A percentile compares a stretch with the other conserved stretches of the same genome.
These are phyloP conservation scores for Gobius niger DNA, from an alignment of 2,113 vertebrate genomes.

Conservation along the genomic window DNA sequence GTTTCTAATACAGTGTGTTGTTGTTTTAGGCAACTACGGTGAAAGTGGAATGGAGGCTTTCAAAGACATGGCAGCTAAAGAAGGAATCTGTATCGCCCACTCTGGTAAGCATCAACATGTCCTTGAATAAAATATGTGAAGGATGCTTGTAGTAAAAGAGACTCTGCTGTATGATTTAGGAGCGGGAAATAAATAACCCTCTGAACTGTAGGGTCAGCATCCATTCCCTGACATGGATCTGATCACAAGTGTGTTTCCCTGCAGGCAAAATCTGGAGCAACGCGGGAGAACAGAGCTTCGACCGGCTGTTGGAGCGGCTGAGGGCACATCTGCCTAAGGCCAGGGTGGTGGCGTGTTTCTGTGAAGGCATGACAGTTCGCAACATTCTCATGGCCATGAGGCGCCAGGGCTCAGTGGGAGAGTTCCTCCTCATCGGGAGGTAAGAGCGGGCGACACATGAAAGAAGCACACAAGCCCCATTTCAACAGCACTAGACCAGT, in stretches of 20 bases:
- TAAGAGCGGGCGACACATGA: conserved; percentile 70
- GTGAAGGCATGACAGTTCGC: conserved; percentile 97
- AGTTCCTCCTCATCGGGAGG: conserved; percentile 96
- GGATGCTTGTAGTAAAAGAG: neutral
- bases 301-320: conserved; percentile 89
- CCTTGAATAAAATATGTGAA: neutral
- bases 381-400: conserved; percentile 98
- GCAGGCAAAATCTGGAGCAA: conserved; percentile 97
- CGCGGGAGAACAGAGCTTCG: conserved; percentile 93
- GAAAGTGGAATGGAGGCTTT: conserved; percentile 99
- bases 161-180: neutral
- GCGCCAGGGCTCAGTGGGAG: conserved; percentile 86
- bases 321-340: conserved; percentile 92
- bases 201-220: neutral
- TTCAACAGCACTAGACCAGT: too few relatives aligned
- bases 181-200: neutral
- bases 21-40: conserved; percentile 89
- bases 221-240: neutral
- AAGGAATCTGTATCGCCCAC: conserved; percentile 97
- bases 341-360: conserved; percentile 96
- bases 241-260: conserved; percentile 19
- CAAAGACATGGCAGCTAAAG: conserved; percentile 96
- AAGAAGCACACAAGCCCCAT: too few relatives aligned
- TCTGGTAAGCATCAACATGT: conserved; percentile 82
- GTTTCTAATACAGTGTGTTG: neutral